Base-by-base conservation (phyloP, 2,797 vertebrate genomes). In the Pyrocephalus nanus region DNA sequence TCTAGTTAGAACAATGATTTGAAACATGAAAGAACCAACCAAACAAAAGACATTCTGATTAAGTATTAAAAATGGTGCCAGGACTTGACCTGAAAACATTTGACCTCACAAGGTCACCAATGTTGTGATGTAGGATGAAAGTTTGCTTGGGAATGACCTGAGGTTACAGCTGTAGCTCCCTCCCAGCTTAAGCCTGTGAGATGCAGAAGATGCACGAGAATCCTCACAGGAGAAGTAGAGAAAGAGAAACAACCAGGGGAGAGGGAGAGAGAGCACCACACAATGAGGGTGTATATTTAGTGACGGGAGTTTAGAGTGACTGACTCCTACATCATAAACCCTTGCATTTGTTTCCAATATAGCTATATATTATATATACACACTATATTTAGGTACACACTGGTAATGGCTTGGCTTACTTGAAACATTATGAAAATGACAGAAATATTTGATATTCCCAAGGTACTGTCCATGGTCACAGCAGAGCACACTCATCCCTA, bases 261-360 rank as follows among this genome's bases (percentile, higher is more conserved):
- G 45, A 66, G 20, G 1, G 19, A 58, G n/a, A 43, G 50, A 14
- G 20, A 36, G 14, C 11, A 3, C 0, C 0, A 0, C 29, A 36
- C 23, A 60, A 13, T 6, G 22, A 62, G 55, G 25, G 50, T 22
- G 25, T 45, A 29, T 36, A 20, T 48, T 70, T 34, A 88, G 58
- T 57, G 36, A 20, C 14, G 11, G 4, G 9, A 75, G 34, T 27
- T 48, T 57, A 30, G 34, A 30, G n/a, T 36, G 48, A 57, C 32
- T n/a, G 43, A 42, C 54, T 86, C 65, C 66, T 57, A 23, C 12
- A 3, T 13, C 18, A n/a, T 54, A 72, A 78, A 47, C 55, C 27
- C 7, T 10, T 81, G 32, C 30, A 30, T 81, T 82, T 76, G 18
- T 84, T 65, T 84, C 84, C 48, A 45, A 29, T 53, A 29, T 43